Evolutionary conservation across 2,113 vertebrate species (phyloP).

Genomic region (Fukomys damarensis): DNA sequence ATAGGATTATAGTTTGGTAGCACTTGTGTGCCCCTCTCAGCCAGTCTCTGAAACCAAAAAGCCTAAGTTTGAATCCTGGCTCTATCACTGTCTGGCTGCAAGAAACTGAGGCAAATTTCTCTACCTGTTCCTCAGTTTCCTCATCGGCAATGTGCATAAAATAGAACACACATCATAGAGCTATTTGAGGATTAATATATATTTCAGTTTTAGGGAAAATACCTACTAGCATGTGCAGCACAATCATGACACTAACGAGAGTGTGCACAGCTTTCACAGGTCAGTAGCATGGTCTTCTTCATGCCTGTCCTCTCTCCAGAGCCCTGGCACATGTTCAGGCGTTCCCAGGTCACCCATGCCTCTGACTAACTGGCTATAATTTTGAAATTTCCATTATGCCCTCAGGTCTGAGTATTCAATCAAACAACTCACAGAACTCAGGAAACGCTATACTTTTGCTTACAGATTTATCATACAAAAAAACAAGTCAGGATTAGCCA

Average conservation of each 20-base stretch:
- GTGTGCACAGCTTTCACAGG: not conserved
- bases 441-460: not conserved
- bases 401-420: not conserved
- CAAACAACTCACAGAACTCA: not conserved
- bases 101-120: not conserved
- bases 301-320: not conserved
- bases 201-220: not conserved
- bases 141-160: not conserved
- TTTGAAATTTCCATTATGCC: not conserved
- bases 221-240: not conserved
- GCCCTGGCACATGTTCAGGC: not conserved
- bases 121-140: not conserved
- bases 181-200: not conserved
- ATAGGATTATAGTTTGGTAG: not conserved
- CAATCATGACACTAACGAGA: not conserved
- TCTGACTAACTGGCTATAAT: not conserved
- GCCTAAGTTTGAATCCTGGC: not conserved
- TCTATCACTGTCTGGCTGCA: not conserved
- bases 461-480: not conserved
- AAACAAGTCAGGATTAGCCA: not conserved
- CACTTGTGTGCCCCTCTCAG: not conserved
- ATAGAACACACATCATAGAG: not conserved
- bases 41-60: not conserved
- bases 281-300: accelerated
- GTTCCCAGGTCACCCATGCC: not conserved